Percentiles rank a stretch among this genome's conserved stretches.
Conservation (phyloP, 2,888 invertebrate genomes). For the Eupithecia insigniata region DNA sequence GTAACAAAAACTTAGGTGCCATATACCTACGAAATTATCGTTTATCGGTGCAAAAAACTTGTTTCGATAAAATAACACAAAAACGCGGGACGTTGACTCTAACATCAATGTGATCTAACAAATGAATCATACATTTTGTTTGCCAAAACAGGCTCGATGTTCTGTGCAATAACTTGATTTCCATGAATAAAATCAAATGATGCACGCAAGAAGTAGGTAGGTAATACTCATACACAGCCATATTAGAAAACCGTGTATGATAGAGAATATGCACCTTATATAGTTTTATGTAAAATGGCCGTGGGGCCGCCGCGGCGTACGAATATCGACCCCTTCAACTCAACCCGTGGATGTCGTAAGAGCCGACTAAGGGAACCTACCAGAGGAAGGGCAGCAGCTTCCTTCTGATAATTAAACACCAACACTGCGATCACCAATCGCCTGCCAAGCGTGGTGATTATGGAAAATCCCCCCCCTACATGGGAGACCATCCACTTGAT, state of each 20-base stretch:
- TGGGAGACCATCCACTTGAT: too few relatives aligned
- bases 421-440: too few relatives aligned
- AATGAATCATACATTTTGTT: constrained; percentile 27
- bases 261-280: background rate
- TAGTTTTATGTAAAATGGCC: too few relatives aligned
- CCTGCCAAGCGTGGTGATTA: too few relatives aligned
- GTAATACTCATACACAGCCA: background rate
- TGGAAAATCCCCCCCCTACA: too few relatives aligned
- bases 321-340: too few relatives aligned
- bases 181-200: background rate
- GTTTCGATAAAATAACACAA: constrained; percentile 24
- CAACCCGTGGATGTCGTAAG: too few relatives aligned
- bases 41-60: constrained; percentile 16
- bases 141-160: constrained; percentile 21
- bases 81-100: constrained; percentile 41
- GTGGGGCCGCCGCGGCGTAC: too few relatives aligned
- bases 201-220: constrained; percentile 1
- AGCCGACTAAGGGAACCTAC: too few relatives aligned
- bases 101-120: constrained; percentile 30
- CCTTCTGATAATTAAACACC: too few relatives aligned
- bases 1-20: background rate
- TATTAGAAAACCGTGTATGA: background rate
- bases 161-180: constrained; percentile 4
- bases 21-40: background rate
- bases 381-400: too few relatives aligned